A percentile compares a stretch with the other conserved stretches of the same genome.
Evolutionary conservation across 2,888 invertebrate species (phyloP).

Genomic region (Lasius platythorax): DNA sequence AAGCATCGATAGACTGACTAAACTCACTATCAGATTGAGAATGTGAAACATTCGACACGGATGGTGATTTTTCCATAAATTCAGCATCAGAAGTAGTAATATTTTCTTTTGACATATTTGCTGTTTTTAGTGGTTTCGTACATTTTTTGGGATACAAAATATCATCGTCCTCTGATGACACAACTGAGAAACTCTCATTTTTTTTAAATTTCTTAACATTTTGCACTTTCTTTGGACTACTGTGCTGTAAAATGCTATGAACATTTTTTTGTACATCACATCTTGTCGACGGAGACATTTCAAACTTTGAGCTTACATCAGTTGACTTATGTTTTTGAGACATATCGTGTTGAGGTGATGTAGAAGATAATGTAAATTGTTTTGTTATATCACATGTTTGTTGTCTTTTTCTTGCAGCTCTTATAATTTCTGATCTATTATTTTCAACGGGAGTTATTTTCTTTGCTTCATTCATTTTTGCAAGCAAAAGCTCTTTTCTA

Average conservation of each 20-base stretch:
- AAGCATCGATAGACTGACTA: background rate
- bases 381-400: background rate
- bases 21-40: background rate
- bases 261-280: constrained; percentile 5
- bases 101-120: background rate
- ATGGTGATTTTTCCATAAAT: background rate
- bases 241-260: background rate
- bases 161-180: background rate
- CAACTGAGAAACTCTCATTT: background rate
- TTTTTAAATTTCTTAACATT: background rate
- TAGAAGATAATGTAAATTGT: background rate
- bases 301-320: background rate
- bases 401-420: constrained; percentile 6
- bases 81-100: background rate
- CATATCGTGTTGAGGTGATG: constrained; percentile 3
- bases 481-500: background rate
- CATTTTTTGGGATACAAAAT: background rate
- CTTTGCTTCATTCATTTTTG: constrained; percentile 14
- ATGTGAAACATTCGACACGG: background rate
- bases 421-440: constrained; percentile 9
- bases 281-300: background rate
- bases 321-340: background rate
- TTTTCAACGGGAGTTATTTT: background rate
- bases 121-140: background rate
- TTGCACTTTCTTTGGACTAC: background rate